Evolutionary conservation across 1,140 invertebrate genomes (phyloP), one percentile per base, ranked within the genome.

Genomic region (Argopecten irradians): DNA sequence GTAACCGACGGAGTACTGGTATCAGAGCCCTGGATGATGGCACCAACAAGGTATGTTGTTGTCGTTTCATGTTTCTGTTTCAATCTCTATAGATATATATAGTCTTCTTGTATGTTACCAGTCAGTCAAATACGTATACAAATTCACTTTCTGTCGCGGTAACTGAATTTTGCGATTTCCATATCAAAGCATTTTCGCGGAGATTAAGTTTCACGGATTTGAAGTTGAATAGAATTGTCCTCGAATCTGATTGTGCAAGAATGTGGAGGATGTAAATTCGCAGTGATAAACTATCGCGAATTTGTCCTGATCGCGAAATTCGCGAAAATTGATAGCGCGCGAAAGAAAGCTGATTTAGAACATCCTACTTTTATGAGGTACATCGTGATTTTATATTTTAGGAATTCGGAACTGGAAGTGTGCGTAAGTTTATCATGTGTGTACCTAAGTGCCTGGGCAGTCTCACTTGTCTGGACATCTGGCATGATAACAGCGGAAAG

Each of bases 401-500:
- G 92, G 90, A 87, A 11, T 93, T 92, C 85, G 89, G 39, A 86
- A 88, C 85, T 22, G 93, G 93, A 55, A 92, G 91, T 88, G 91
- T 93, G 19, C 86, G 55, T 36, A 92, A 93, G 83, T 94, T 91
- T 87, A 83, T 94, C 3, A 91, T 94, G 90, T 90, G 88, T 34
- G 87, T 89, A 22, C 90, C 92, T 46, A 35, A 90, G 16, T 87
- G 82, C 41, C 88, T 95, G 1, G 93, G 94, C 1, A 90, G 92
- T 84, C 89, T 94, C 7, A 84, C 89, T 14, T 94, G 91, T 82
- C 88, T 95, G 22, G 90, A 93, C 28, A 93, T 95, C n/a, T 95
- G 94, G 94, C 94, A 95, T 87, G 94, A 95, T 87, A 94, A 94
- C 86, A 90, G 91, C 8, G 94, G 94, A 14, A 85, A 88, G 34